Conservation (phyloP, 2,888 invertebrate genomes). For the Calliphora vomitoria region DNA sequence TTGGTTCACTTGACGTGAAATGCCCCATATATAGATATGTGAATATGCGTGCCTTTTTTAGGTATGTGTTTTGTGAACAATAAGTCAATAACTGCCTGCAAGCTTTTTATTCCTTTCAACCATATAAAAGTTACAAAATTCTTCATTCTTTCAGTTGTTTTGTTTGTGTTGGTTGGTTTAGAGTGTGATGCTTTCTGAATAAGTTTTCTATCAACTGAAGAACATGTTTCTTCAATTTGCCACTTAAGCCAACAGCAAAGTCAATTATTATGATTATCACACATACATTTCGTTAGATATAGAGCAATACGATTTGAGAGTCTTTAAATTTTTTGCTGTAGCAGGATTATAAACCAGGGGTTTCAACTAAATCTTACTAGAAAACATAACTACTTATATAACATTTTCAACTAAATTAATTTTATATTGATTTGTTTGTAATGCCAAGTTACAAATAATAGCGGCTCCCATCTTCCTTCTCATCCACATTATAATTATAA, state of each 20-base stretch:
- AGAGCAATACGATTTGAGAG: conserved; percentile 18
- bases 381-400: too few relatives aligned
- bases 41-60: background rate
- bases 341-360: background rate
- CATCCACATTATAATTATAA: too few relatives aligned
- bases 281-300: conserved; percentile 75
- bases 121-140: conserved; percentile 73
- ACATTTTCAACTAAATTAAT: too few relatives aligned
- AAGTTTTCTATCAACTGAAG: conserved; percentile 32
- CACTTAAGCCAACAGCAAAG: conserved; percentile 83
- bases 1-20: too few relatives aligned
- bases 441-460: too few relatives aligned
- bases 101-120: conserved; percentile 66
- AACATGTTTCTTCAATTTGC: conserved; percentile 85
- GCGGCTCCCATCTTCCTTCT: too few relatives aligned
- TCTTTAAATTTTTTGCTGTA: background rate
- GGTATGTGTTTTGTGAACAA: conserved; percentile 55
- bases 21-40: conserved; percentile 13
- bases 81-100: conserved; percentile 72
- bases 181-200: conserved; percentile 33
- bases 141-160: conserved; percentile 50
- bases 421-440: too few relatives aligned
- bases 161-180: background rate
- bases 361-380: too few relatives aligned
- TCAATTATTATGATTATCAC: conserved; percentile 81